Base-by-base conservation (phyloP, 1,140 invertebrate species). In the Ceratina australensis region DNA sequence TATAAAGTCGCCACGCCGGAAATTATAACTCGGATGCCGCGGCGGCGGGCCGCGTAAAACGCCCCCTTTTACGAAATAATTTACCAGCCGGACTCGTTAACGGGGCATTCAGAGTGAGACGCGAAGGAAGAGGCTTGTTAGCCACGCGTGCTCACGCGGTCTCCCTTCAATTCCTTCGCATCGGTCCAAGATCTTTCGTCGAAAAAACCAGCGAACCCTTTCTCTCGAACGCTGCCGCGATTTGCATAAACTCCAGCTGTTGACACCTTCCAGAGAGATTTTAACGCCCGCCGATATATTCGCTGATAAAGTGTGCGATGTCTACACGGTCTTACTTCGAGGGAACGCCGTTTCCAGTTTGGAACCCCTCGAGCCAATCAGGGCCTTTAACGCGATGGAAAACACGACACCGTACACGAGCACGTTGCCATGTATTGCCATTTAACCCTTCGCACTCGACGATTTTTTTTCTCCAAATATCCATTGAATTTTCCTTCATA, bases 1-100 rank as follows among this genome's bases (percentile, higher is more conserved):
- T 79, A 83, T 86, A 81, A 86, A 86, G 72, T 82, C 82, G 67
- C 75, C 82, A 80, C 73, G 52, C 56, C 76, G 84, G 84, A 86
- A 86, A 86, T 86, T 82, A 86, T 81, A 83, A 86, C 80, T 86
- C 71, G 84, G 74, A 78, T 72, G 66, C 68, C 79, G 80, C 79
- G 59, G 72, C 79, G 59, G 72, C 63, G 67, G 60, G 57, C 68
- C 83, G 57, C 71, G 80, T 80, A 85, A 85, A 86, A 83, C 57
- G 83, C 47, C 66, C 71, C 73, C 69, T 83, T 86, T 80, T 81
- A 72, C 67, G 57, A 87, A 87, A 87, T 87, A 87, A 87, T 87
- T 87, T 85, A 83, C 78, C 76, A 77, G 59, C 72, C 77, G 72
- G 79, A 82, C 85, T 87, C 85, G 85, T 87, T 87, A 85, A 67